A percentile compares a stretch with the other conserved stretches of the same genome.
Conservation (phyloP, 2,113 vertebrate species). For the Bungarus multicinctus region DNA sequence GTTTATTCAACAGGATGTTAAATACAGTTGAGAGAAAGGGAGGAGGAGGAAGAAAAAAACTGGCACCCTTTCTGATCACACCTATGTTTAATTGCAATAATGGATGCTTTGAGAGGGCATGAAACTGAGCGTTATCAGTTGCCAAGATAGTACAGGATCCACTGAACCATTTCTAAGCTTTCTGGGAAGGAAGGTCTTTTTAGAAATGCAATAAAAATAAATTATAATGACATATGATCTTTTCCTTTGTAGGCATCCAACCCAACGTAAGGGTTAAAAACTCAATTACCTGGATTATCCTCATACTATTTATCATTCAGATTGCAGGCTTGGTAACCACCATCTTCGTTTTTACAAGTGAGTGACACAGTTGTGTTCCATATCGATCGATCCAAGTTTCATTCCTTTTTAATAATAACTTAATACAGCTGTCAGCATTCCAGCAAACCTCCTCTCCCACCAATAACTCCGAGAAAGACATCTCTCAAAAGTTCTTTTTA, state of each 20-base stretch:
- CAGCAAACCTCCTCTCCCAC: too few species aligned
- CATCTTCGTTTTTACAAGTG: slow-evolving; percentile 30
- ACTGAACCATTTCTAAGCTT: not conserved
- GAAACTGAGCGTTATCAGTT: not conserved
- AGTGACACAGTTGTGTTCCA: not conserved
- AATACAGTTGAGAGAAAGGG: not conserved
- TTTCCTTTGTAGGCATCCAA: not conserved
- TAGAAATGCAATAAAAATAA: not conserved
- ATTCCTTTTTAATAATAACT: not conserved
- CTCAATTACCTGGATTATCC: slow-evolving; percentile 11
- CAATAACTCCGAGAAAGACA: too few species aligned
- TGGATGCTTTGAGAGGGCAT: not conserved
- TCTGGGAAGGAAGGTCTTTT: not conserved
- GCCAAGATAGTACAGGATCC: not conserved
- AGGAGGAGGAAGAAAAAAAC: not conserved
- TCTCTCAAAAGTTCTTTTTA: too few species aligned
- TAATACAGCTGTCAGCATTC: not conserved
- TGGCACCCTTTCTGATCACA: not conserved
- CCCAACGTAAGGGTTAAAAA: not conserved
- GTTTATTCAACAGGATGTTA: not conserved
- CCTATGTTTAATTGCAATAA: not conserved
- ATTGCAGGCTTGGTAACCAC: slow-evolving; percentile 21
- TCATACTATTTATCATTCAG: slow-evolving; percentile 9
- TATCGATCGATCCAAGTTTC: not conserved
- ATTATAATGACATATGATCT: not conserved